These are phyloP conservation scores for Cyrtodaria siliqua DNA, from an alignment of 2,888 invertebrate species.

Conservation along the genomic window DNA sequence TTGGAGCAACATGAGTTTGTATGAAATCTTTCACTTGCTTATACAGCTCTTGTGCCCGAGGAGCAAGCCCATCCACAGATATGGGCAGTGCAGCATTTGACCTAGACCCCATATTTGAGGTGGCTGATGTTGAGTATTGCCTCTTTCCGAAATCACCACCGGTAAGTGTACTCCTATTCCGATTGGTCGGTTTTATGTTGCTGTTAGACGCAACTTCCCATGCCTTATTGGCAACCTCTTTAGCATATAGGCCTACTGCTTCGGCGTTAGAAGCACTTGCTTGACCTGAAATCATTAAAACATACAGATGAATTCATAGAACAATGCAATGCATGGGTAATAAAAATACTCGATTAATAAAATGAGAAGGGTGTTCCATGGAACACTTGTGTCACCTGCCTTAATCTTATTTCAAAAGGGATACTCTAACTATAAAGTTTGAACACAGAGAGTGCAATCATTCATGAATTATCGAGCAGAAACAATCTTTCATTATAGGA, in stretches of 20 bases:
- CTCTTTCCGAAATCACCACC: slow-evolving; percentile 40
- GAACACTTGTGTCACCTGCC: no score
- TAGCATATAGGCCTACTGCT: slow-evolving; percentile 71
- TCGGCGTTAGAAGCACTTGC: slow-evolving; percentile 80
- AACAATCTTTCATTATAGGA: no score
- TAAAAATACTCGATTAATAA: no score
- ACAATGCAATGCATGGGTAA: no score
- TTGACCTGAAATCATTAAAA: slow-evolving; percentile 75
- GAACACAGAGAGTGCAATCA: no score
- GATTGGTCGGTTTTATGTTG: slow-evolving; percentile 63
- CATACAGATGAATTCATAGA: neutral
- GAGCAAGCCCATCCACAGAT: slow-evolving; percentile 82
- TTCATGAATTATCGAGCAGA: no score
- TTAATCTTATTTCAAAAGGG: no score
- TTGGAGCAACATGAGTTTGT: slow-evolving; percentile 84
- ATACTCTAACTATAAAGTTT: no score
- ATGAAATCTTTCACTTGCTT: slow-evolving; percentile 85
- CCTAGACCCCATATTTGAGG: slow-evolving; percentile 34
- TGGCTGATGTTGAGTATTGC: slow-evolving; percentile 60
- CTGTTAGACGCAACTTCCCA: slow-evolving; percentile 77
- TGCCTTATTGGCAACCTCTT: slow-evolving; percentile 76
- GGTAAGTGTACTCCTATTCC: slow-evolving; percentile 19
- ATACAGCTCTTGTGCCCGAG: slow-evolving; percentile 83
- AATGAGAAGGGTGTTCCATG: no score
- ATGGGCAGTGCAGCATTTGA: slow-evolving; percentile 75